Evolutionary conservation across 2,797 vertebrate species (phyloP).

Genomic region (Sardinella longiceps): DNA sequence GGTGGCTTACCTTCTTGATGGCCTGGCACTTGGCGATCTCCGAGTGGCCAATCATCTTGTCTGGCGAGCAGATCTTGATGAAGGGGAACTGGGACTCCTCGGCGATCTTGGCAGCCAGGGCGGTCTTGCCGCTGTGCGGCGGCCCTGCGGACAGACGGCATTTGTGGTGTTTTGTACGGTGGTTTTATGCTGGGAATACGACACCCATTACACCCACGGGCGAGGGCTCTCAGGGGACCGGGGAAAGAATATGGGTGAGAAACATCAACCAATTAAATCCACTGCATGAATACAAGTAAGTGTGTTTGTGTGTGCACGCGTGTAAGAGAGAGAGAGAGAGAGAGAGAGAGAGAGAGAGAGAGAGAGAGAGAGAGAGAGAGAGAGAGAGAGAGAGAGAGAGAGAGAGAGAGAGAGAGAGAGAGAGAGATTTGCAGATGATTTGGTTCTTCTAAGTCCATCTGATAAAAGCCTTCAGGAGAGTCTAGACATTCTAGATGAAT

Average conservation of each 20-base stretch:
- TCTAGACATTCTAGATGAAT: no score
- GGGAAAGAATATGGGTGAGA: neutral
- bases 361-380: neutral
- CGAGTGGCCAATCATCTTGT: conserved; percentile 96
- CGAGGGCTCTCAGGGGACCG: neutral
- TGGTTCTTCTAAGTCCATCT: no score
- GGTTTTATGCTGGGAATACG: neutral
- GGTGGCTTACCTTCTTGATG: conserved; percentile 87
- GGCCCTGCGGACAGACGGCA: conserved; percentile 75
- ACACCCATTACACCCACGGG: neutral
- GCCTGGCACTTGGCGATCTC: conserved; percentile 97
- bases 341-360: neutral
- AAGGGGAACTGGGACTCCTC: conserved; percentile 95
- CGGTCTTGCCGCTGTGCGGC: conserved; percentile 95
- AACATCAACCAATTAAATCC: neutral
- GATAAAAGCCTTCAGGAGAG: no score
- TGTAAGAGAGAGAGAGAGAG: neutral
- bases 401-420: neutral
- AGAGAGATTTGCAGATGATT: no score
- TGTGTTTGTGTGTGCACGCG: neutral
- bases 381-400: neutral
- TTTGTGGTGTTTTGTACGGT: neutral
- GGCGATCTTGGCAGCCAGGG: conserved; percentile 90
- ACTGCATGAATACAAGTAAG: neutral
- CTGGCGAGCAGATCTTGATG: conserved; percentile 97